Evolutionary conservation across 1,140 invertebrate species (phyloP).

Genomic region (Drosophila micromelanica): DNA sequence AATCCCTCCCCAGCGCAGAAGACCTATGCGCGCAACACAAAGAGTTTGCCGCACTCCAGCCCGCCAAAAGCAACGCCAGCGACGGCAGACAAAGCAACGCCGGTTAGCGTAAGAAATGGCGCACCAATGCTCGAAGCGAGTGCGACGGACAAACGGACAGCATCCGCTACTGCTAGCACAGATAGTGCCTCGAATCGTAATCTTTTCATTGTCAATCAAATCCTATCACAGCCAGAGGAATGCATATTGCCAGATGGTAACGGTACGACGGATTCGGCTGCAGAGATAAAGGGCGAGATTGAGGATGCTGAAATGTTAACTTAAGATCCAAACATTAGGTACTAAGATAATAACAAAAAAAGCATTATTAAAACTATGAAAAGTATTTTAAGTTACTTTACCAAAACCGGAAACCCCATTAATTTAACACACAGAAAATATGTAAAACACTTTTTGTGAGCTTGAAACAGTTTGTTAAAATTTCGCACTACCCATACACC

Average conservation of each 20-base stretch:
- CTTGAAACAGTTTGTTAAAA: slow-evolving; percentile 4
- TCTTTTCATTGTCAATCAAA: slow-evolving; percentile 56
- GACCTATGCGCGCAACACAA: neutral
- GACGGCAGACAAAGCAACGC: neutral
- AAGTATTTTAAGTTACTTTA: slow-evolving; percentile 77
- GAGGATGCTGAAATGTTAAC: slow-evolving; percentile 52
- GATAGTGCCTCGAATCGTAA: slow-evolving; percentile 26
- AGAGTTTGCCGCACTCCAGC: neutral
- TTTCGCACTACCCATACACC: neutral
- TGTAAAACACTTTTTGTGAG: slow-evolving; percentile 23
- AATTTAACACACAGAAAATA: neutral
- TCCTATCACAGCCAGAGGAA: slow-evolving; percentile 46
- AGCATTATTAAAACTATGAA: slow-evolving; percentile 4
- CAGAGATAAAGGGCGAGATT: slow-evolving; percentile 62
- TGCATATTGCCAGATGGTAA: slow-evolving; percentile 60
- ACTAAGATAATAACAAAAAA: neutral
- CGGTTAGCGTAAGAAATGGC: neutral
- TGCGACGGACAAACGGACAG: neutral
- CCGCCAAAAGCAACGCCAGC: neutral
- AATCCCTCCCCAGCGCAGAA: slow-evolving; percentile 12
- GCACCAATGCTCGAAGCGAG: neutral
- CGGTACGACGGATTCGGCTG: neutral
- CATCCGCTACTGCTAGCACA: neutral
- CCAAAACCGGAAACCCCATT: neutral
- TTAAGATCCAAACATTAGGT: slow-evolving; percentile 16